Evolutionary conservation across 2,797 vertebrate genomes (phyloP), one percentile per base, ranked within the genome.

Genomic region (Chanos chanos): DNA sequence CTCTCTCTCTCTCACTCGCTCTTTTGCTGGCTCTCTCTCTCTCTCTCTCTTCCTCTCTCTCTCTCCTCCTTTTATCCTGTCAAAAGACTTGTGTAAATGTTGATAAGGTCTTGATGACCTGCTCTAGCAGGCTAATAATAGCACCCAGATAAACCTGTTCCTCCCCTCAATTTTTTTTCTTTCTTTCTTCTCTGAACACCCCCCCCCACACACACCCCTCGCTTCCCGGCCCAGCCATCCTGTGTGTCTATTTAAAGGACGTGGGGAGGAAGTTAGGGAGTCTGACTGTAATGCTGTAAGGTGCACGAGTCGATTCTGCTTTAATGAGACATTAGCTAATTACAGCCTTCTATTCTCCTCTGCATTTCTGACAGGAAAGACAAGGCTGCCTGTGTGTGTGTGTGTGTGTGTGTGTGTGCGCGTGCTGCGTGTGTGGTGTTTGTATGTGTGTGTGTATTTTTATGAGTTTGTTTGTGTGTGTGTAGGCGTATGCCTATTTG

Each of bases 321-420:
- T 85, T 92, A 94, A 93, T 89, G 89, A 92, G 90, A 91, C 89
- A 87, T 85, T 63, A 76, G 86, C 86, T 92, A 94, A 94, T 92
- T 92, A 89, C 87, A 85, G 85, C 85, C 83, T 88, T 86, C 83
- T 84, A 66, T 86, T 87, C 77, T 61, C 31, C 45, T 61, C 80
- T 77, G 76, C 79, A 72, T 82, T 83, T 78, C 74, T 82, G 80
- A 75, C 81, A 79, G 64, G 77, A 6, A 37, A 25, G 43, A 37
- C 31, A 24, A 18, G 43, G n/a, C 5, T 34, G 30, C 19, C 13
- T 39, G 15, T 30, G n/a, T 4, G 3, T 9, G 41, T 21, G 3
- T 4, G 8, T 31, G 39, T 13, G 18, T 59, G 21, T 65, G 52
- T 5, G 2, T 40, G 16, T n/a, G 4, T 15, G n/a, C 2, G n/a